Evolutionary conservation across 35 echinoderm and acorn worm genomes (phyloP).

Genomic region (Ophiothrix spiculata): DNA sequence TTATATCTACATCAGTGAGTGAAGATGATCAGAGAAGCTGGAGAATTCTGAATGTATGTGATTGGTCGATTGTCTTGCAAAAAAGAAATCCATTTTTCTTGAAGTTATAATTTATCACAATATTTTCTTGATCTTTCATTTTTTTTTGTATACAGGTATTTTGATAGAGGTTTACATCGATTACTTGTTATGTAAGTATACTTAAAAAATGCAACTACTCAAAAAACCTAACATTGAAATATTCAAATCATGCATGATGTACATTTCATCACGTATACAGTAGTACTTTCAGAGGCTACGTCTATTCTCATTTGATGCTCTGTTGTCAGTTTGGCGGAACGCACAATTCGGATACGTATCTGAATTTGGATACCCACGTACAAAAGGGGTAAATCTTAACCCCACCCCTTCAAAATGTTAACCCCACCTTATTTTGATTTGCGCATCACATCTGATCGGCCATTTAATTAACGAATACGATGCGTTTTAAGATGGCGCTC

Average conservation of each 20-base stretch:
- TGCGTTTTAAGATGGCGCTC: too few relatives aligned
- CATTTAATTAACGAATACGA: too few relatives aligned
- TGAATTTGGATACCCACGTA: too few relatives aligned
- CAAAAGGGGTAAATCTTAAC: too few relatives aligned
- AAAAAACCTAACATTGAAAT: neutral
- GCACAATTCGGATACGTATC: too few relatives aligned
- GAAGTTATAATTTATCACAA: neutral
- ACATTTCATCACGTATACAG: neutral
- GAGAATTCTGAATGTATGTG: neutral
- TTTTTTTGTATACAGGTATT: slow-evolving; percentile 45
- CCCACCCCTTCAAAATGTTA: too few relatives aligned
- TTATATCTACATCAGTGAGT: neutral
- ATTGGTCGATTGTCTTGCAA: neutral
- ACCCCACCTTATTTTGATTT: too few relatives aligned
- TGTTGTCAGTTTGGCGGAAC: neutral
- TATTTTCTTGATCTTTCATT: neutral
- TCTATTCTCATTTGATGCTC: neutral
- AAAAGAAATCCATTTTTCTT: neutral
- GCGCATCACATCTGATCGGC: too few relatives aligned
- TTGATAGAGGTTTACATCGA: slow-evolving; percentile 69
- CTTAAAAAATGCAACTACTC: neutral
- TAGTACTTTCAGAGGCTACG: neutral
- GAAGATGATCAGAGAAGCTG: neutral
- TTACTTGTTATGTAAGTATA: slow-evolving; percentile 54
- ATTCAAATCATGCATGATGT: neutral